phyloP scores from a whole-genome alignment of 2,888 invertebrate species.

The Pollenia labialis region DNA sequence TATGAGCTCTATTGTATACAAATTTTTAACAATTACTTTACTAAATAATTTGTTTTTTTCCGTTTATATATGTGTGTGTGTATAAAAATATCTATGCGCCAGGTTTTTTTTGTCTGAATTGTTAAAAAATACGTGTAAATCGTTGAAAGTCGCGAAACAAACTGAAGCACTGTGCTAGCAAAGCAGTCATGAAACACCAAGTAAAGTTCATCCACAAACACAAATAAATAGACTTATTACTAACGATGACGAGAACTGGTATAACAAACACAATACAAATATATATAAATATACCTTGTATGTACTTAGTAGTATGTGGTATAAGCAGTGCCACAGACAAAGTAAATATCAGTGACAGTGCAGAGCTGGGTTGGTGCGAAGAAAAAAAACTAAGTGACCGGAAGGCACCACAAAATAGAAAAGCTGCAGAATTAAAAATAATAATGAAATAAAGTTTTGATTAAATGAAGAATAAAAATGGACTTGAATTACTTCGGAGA shows the following conservation, averaged over 20 bases:
- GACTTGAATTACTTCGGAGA: no score
- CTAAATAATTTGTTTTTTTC: background rate
- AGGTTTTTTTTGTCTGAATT: conserved; percentile 19
- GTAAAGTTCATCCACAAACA: conserved; percentile 46
- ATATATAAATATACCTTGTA: no score
- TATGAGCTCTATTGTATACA: background rate
- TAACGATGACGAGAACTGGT: conserved; percentile 50
- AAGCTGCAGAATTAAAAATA: no score
- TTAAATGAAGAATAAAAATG: no score
- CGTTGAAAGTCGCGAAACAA: conserved; percentile 80
- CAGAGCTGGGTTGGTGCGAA: no score
- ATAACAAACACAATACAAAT: conserved; percentile 48
- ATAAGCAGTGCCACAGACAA: conserved; percentile 18
- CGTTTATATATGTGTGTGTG: background rate
- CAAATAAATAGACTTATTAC: conserved; percentile 48
- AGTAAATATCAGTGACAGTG: no score
- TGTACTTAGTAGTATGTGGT: conserved; percentile 9
- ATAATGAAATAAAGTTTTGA: no score
- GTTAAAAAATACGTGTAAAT: conserved; percentile 72
- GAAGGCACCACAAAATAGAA: no score
- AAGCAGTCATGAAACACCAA: conserved; percentile 66
- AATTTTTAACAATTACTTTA: conserved; percentile 43
- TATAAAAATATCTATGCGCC: conserved; percentile 1
- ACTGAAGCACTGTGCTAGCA: conserved; percentile 76
- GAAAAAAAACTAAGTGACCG: no score